These are phyloP conservation scores for Hiodon tergisus DNA, from an alignment of 2,113 vertebrate genomes.

Conservation along the genomic window DNA sequence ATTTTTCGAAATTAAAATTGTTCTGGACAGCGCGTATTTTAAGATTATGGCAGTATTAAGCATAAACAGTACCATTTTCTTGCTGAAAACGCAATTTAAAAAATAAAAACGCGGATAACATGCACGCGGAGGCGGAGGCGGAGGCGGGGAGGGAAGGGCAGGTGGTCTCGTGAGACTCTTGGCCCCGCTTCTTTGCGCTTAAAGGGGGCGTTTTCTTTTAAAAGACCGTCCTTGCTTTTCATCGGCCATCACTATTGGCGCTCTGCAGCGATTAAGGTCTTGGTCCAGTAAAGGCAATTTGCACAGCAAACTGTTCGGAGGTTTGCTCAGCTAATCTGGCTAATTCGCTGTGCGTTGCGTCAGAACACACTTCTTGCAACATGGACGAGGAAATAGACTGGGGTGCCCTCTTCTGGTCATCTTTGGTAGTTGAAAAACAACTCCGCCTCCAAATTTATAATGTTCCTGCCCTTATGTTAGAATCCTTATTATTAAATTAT, in stretches of 20 bases:
- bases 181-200: neutral
- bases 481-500: too few relatives aligned
- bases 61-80: neutral
- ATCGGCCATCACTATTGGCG: conserved; percentile 48
- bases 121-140: neutral
- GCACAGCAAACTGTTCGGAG: conserved; percentile 47
- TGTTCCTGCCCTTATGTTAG: neutral
- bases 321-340: conserved; percentile 52
- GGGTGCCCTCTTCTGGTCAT: conserved; percentile 47
- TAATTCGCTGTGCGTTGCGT: conserved; percentile 52
- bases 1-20: too few relatives aligned
- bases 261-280: conserved; percentile 49
- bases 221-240: conserved; percentile 21
- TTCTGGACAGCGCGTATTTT: too few relatives aligned
- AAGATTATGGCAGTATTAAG: too few relatives aligned
- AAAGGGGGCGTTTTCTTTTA: conserved; percentile 14
- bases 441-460: neutral
- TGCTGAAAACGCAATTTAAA: neutral
- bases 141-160: neutral
- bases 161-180: neutral
- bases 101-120: neutral
- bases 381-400: conserved; percentile 29
- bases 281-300: conserved; percentile 58
- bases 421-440: conserved; percentile 38
- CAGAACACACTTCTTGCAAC: conserved; percentile 28